Evolutionary conservation across 1,140 invertebrate species (phyloP), one percentile per base, ranked within the genome.

Genomic region (Bradysia coprophila): DNA sequence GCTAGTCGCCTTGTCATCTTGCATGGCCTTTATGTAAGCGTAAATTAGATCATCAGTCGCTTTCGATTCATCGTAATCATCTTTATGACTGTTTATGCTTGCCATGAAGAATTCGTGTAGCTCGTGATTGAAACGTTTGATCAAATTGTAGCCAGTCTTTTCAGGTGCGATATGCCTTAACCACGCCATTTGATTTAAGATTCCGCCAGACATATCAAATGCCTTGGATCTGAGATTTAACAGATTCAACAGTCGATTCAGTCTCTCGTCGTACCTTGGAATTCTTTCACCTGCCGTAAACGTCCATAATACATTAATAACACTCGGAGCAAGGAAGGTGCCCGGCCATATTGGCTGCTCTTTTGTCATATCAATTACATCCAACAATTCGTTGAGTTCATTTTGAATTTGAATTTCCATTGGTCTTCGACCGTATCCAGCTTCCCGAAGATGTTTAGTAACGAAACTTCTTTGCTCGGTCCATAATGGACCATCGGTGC

Each of bases 241-340:
- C 15, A 81, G 53, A 10, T 72, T 57, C 2, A 83, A 54, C 19
- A 86, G 59, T 10, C 61, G 58, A n/a, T 64, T 54, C 37, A 82
- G 54, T 32, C 70, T 61, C 2, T 61, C 52, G 50, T 78, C 66
- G 41, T 68, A 54, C 20, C 64, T 62, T 24, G 49, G 44, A 45
- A 66, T 51, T 36, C 48, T 43, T 41, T 72, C 64, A 41, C 84
- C 86, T 6, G 78, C 73, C 1, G 73, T 67, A 24, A 82, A 62
- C 21, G 65, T 71, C 82, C 81, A 87, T 2, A 86, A 50, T 1
- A 82, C 73, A 53, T 85, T 87, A 45, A 86, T 65, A 1, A 83
- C 73, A 13, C 71, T 68, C 16, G 69, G 63, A 1, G 71, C 65
- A 23, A 80, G 53, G 44, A 68, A 50, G 1, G 57, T 55, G 1